A percentile compares a stretch with the other conserved stretches of the same genome.
phyloP scores from a whole-genome alignment of 2,113 vertebrate species.

The Antennarius striatus region DNA sequence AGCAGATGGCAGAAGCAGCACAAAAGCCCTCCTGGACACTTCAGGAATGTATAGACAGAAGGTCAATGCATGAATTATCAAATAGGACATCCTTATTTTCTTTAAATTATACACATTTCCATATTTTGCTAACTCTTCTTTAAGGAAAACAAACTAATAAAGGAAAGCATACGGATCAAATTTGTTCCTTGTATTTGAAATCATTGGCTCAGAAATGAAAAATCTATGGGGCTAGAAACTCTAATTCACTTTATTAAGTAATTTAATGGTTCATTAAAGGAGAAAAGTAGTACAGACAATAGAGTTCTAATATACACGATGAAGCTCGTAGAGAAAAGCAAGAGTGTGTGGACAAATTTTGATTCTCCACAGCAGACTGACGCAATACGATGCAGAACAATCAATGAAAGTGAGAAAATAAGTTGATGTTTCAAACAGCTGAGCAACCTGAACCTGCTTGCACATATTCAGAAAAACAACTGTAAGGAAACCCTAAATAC shows the following conservation, averaged over 20 bases:
- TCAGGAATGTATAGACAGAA: conserved; percentile 59
- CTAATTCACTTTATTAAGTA: not conserved
- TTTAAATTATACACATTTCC: too few species aligned
- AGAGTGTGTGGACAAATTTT: not conserved
- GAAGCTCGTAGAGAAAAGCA: not conserved
- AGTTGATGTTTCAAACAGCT: not conserved
- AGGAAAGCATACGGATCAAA: not conserved
- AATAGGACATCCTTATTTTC: not conserved
- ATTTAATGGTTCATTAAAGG: not conserved
- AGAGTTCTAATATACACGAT: not conserved
- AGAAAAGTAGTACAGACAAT: not conserved
- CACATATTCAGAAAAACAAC: not conserved
- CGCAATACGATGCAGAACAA: not conserved
- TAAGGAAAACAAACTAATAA: too few species aligned
- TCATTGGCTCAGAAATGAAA: not conserved
- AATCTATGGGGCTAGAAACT: not conserved
- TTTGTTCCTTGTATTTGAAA: conserved; percentile 17
- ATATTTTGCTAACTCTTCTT: too few species aligned
- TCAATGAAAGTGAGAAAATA: not conserved
- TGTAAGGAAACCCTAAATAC: not conserved
- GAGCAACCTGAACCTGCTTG: not conserved
- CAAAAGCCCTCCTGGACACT: conserved; percentile 50
- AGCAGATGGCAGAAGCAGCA: conserved; percentile 66
- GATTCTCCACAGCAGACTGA: not conserved
- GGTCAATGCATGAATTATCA: not conserved